These are phyloP conservation scores for Ailuropoda melanoleuca DNA, from an alignment of 2,113 vertebrate species.

Conservation along the genomic window DNA sequence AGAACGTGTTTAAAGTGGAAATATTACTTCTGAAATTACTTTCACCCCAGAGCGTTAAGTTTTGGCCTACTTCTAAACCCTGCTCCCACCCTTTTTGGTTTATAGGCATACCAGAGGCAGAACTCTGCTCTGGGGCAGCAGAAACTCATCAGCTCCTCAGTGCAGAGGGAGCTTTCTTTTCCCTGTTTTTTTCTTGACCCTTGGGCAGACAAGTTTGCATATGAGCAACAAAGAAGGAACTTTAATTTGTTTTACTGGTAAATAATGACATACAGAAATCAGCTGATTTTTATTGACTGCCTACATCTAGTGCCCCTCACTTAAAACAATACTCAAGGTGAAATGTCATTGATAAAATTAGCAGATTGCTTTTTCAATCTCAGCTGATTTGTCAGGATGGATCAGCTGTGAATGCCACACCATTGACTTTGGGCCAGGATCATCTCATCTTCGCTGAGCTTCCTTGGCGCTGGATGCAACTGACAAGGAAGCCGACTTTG, in stretches of 20 bases:
- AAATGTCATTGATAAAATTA: conserved; percentile 27
- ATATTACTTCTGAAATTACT: neutral
- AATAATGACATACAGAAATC: conserved; percentile 26
- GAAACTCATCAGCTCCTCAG: neutral
- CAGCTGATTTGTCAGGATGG: conserved; percentile 12
- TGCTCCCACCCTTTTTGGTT: neutral
- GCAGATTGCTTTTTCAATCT: conserved; percentile 33
- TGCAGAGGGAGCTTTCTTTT: neutral
- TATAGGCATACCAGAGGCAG: neutral
- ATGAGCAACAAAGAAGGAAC: conserved; percentile 24
- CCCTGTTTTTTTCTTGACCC: neutral
- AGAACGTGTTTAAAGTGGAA: neutral
- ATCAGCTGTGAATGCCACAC: neutral
- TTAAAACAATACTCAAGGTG: conserved; percentile 7
- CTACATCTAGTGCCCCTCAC: neutral
- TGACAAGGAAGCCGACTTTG: conserved; percentile 7
- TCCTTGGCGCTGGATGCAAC: neutral
- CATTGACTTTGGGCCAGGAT: conserved; percentile 23
- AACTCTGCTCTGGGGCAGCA: neutral
- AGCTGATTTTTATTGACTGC: neutral
- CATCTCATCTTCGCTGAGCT: conserved; percentile 6
- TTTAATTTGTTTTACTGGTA: conserved; percentile 45
- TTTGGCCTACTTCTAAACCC: neutral
- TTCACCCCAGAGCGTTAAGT: neutral
- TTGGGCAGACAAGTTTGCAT: neutral